A percentile compares a stretch with the other conserved stretches of the same genome.
phyloP scores from a whole-genome alignment of 2,113 vertebrate genomes.

The Gymnogyps californianus region DNA sequence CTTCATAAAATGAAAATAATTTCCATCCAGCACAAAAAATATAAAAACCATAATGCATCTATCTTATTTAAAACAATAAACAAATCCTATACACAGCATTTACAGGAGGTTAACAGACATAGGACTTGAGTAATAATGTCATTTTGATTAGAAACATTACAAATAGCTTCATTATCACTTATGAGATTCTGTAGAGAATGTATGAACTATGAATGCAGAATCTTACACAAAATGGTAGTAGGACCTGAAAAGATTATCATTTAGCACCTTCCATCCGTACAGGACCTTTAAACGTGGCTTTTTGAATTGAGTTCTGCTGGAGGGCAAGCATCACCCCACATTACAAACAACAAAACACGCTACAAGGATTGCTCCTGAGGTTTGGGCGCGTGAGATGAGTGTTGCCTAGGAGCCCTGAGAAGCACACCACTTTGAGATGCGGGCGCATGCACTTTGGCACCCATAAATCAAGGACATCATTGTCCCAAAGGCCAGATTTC shows the following conservation, averaged over 20 bases:
- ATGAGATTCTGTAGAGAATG: background rate
- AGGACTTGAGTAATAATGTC: background rate
- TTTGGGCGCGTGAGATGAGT: background rate
- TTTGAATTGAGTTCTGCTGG: background rate
- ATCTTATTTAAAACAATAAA: background rate
- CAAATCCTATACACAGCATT: background rate
- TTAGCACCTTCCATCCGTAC: background rate
- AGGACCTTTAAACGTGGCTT: background rate
- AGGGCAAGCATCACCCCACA: background rate
- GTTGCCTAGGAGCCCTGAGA: background rate
- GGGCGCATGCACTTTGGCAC: fast-evolving
- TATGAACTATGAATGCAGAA: background rate
- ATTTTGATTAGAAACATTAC: background rate
- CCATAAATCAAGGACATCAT: fast-evolving
- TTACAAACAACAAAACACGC: background rate
- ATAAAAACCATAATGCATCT: background rate
- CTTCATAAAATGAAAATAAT: background rate
- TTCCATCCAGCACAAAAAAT: background rate
- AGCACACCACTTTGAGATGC: background rate
- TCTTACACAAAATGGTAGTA: background rate
- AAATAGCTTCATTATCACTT: background rate
- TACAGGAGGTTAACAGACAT: background rate
- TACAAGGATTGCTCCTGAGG: background rate
- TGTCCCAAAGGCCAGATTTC: background rate
- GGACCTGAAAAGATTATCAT: background rate